Base-by-base conservation (phyloP, 2,888 invertebrate genomes). In the Drosophila kambysellisi region DNA sequence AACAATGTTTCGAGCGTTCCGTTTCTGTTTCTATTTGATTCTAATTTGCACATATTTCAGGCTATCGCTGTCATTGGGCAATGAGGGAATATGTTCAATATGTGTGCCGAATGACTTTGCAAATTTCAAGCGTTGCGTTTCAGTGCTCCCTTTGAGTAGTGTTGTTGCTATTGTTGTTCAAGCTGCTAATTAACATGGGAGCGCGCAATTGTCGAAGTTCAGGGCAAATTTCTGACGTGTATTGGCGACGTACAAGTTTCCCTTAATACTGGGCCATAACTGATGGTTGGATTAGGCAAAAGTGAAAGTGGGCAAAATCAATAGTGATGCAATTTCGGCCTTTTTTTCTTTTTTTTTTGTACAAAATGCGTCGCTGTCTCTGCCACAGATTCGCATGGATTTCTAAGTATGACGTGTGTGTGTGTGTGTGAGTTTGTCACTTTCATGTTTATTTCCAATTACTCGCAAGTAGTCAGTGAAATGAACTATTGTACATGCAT, bases 221-320 rank as follows among this genome's bases (percentile, higher is more conserved):
- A 78, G 48, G 63, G 76, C 50, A 35, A 67, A 53, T 76, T 60
- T 70, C 67, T 78, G 82, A 82, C 70, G 77, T 70, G 74, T 78
- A 57, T 72, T 64, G 60, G 50, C 33, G 60, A 81, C 66, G 35
- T 59, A 37, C 48, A 32, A 15, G 41, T 58, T 48, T 54, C 25
- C 32, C 33, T 43, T 61, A 25, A 48, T 43, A 63, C 46, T 32
- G 39, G 48, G 20, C 63, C 15, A 37, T 46, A 67, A 48, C 61
- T 59, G 17, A 15, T 54, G 52, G 33, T 63, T 50, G 52, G 30
- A 64, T 79, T 68, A 63, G 59, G 65, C 67, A 54, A 52, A 46
- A 86, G 90, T 79, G 89, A 90, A 90, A 91, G 91, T 82, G 90
- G 78, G 86, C 74, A 90, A 91, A 90, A 90, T 90, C 90, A 91